Evolutionary conservation across 2,113 vertebrate genomes (phyloP).

Genomic region (Gymnocephalus cernua): DNA sequence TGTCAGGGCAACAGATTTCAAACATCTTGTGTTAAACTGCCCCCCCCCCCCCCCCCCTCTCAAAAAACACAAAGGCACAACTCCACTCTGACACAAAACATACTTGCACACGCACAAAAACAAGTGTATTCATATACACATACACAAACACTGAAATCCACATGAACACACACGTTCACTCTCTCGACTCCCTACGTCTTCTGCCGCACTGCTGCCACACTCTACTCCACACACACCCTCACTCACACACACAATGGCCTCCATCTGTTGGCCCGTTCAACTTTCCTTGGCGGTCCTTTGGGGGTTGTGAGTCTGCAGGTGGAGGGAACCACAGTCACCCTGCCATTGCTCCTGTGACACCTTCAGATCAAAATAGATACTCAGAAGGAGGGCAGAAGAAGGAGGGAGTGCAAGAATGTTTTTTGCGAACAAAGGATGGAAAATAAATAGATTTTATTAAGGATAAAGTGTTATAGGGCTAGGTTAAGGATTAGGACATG

Average conservation of each 20-base stretch:
- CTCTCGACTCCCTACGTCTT: slow-evolving; percentile 33
- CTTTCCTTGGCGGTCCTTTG: slow-evolving; percentile 74
- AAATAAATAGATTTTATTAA: slow-evolving; percentile 38
- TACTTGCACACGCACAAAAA: slow-evolving; percentile 52
- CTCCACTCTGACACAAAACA: slow-evolving; percentile 22
- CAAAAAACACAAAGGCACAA: slow-evolving; percentile 41
- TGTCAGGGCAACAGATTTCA: slow-evolving; percentile 78
- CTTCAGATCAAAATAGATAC: slow-evolving; percentile 47
- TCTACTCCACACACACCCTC: slow-evolving; percentile 33
- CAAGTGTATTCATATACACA: slow-evolving; percentile 48
- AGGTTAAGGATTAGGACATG: slow-evolving; percentile 16
- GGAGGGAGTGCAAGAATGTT: slow-evolving; percentile 29
- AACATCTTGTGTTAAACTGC: slow-evolving; percentile 77
- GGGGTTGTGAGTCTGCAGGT: slow-evolving; percentile 68
- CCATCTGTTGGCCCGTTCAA: slow-evolving; percentile 83
- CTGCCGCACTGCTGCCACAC: slow-evolving; percentile 33
- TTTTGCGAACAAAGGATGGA: slow-evolving; percentile 34
- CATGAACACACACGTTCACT: slow-evolving; percentile 33
- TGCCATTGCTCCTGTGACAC: slow-evolving; percentile 63
- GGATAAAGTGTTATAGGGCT: slow-evolving; percentile 20
- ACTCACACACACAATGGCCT: slow-evolving; percentile 81
- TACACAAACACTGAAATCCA: slow-evolving; percentile 30
- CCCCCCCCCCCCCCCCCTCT: not conserved
- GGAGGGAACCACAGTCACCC: slow-evolving; percentile 60
- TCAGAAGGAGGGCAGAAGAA: slow-evolving; percentile 14